Percentiles rank a stretch among this genome's conserved stretches.
These are phyloP conservation scores for Nezara viridula DNA, from an alignment of 2,888 invertebrate species.

Conservation along the genomic window DNA sequence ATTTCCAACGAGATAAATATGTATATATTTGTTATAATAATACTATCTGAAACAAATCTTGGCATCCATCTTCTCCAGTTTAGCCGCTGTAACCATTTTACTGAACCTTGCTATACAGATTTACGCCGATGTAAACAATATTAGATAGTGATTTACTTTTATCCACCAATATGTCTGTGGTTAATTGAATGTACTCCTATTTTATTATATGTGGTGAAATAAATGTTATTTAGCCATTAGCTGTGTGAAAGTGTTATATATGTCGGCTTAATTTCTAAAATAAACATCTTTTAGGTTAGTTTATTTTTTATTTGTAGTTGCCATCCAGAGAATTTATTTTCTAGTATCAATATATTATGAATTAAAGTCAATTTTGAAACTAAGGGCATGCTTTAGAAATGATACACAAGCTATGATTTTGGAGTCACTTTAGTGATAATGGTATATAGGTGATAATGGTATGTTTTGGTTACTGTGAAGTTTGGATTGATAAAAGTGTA, in stretches of 20 bases:
- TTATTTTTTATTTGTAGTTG: neutral
- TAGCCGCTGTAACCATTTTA: slow-evolving; percentile 6
- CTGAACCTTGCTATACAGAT: slow-evolving; percentile 24
- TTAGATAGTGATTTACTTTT: slow-evolving; percentile 15
- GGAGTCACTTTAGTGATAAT: neutral
- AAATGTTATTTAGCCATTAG: neutral
- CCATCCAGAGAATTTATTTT: neutral
- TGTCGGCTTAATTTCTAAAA: neutral
- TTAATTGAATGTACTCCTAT: slow-evolving; percentile 19
- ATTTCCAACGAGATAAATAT: neutral
- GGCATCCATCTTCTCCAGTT: neutral
- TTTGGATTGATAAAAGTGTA: neutral
- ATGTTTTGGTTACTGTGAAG: slow-evolving; percentile 6
- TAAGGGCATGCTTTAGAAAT: neutral
- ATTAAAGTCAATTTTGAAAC: neutral
- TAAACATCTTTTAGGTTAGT: slow-evolving; percentile 44
- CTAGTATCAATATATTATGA: neutral
- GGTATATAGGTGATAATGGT: neutral
- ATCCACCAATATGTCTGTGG: neutral
- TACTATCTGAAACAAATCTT: neutral
- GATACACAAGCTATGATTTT: neutral
- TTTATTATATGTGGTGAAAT: neutral
- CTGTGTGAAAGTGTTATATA: neutral
- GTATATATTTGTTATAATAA: neutral
- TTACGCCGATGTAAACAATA: slow-evolving; percentile 46